Evolutionary conservation across 2,888 invertebrate genomes (phyloP).

Genomic region (Caradrina clavipalpis): DNA sequence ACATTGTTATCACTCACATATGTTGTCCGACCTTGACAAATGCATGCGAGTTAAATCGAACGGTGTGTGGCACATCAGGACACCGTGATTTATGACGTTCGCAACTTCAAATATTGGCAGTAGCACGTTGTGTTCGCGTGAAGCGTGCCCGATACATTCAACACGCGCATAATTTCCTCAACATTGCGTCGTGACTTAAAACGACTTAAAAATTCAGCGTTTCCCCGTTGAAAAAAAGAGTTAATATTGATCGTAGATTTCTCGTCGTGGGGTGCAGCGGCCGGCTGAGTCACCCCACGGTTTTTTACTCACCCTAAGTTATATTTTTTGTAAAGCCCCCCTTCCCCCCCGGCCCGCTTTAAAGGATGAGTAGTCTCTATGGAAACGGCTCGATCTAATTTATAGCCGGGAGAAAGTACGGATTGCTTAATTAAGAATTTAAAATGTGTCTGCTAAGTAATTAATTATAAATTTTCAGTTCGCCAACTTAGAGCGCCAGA

Average conservation of each 20-base stretch:
- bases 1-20: slow-evolving; percentile 78
- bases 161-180: slow-evolving; percentile 71
- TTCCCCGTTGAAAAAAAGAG: slow-evolving; percentile 90
- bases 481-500: slow-evolving; percentile 74
- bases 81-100: slow-evolving; percentile 77
- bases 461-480: slow-evolving; percentile 88
- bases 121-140: slow-evolving; percentile 34
- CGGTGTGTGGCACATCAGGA: slow-evolving; percentile 57
- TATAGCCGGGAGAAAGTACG: slow-evolving; percentile 91
- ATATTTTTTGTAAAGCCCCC: slow-evolving; percentile 90
- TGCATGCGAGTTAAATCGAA: slow-evolving; percentile 71
- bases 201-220: slow-evolving; percentile 89
- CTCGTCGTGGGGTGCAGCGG: slow-evolving; percentile 91
- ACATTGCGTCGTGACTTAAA: slow-evolving; percentile 77
- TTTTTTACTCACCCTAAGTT: slow-evolving; percentile 92
- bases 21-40: slow-evolving; percentile 85
- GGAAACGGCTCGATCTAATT: slow-evolving; percentile 91
- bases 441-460: slow-evolving; percentile 89
- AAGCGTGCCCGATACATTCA: slow-evolving; percentile 71
- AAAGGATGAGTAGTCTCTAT: slow-evolving; percentile 91
- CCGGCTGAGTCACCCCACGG: slow-evolving; percentile 91
- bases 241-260: slow-evolving; percentile 92
- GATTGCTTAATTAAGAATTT: slow-evolving; percentile 91
- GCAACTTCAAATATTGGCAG: slow-evolving; percentile 72
- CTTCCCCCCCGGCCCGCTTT: slow-evolving; percentile 86